A percentile compares a stretch with the other conserved stretches of the same genome.
Evolutionary conservation across 1,140 invertebrate species (phyloP).

Genomic region (Dreissena rostriformis): DNA sequence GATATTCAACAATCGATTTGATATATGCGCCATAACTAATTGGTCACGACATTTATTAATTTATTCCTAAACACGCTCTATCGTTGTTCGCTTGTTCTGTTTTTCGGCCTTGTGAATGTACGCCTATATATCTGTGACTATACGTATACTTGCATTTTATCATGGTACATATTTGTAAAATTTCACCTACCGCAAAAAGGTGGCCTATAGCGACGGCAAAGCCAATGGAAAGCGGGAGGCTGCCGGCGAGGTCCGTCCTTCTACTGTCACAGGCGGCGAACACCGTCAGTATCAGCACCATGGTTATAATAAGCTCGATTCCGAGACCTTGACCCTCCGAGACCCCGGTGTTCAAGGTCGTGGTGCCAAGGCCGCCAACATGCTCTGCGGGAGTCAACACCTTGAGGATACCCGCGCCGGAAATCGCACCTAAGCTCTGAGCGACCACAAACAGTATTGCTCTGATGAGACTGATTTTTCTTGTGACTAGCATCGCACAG

Average conservation of each 20-base stretch:
- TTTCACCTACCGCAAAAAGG: slow-evolving; percentile 85
- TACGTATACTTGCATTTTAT: too few relatives aligned
- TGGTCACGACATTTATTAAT: too few relatives aligned
- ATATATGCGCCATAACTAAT: too few relatives aligned
- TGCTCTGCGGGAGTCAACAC: slow-evolving; percentile 80
- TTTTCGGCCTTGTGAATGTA: too few relatives aligned
- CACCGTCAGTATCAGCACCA: slow-evolving; percentile 93
- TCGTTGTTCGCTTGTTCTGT: too few relatives aligned
- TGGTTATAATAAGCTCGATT: slow-evolving; percentile 93
- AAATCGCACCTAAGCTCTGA: slow-evolving; percentile 87
- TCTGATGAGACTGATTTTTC: slow-evolving; percentile 76
- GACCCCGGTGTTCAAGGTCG: slow-evolving; percentile 73
- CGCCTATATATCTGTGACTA: too few relatives aligned
- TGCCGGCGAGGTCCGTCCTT: slow-evolving; percentile 92
- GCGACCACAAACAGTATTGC: slow-evolving; percentile 76
- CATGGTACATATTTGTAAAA: too few relatives aligned
- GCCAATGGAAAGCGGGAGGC: slow-evolving; percentile 93
- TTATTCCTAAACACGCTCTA: too few relatives aligned
- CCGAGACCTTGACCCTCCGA: slow-evolving; percentile 86
- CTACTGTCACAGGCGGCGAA: slow-evolving; percentile 92
- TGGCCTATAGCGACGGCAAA: slow-evolving; percentile 88
- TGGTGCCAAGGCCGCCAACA: slow-evolving; percentile 86
- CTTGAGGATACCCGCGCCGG: slow-evolving; percentile 88
- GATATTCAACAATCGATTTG: too few relatives aligned
- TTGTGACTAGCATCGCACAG: slow-evolving; percentile 85